A percentile compares a stretch with the other conserved stretches of the same genome.
These are phyloP conservation scores for Actinostola sp. DNA, from an alignment of 92 coral and sea anemone genomes.

Conservation along the genomic window DNA sequence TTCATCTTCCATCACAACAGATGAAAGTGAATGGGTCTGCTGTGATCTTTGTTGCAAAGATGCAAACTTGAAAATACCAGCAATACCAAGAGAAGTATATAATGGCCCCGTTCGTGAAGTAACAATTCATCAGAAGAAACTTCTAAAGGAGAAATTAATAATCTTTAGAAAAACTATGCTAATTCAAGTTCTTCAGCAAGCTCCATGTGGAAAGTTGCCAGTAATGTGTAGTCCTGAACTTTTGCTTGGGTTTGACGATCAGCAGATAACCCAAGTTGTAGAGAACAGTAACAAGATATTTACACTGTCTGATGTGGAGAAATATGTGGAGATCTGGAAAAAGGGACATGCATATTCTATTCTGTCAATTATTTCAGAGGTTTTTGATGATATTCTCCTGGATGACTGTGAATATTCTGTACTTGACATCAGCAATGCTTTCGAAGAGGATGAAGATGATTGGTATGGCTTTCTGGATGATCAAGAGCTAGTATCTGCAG, in stretches of 20 bases:
- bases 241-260: too few species aligned
- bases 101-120: slow-evolving; percentile 22
- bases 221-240: too few species aligned
- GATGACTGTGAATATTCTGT: neutral
- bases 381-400: slow-evolving; percentile 18
- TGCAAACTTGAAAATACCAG: neutral
- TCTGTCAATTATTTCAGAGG: slow-evolving; percentile 29
- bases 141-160: slow-evolving; percentile 20
- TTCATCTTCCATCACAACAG: neutral
- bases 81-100: slow-evolving; percentile 6
- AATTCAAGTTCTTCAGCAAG: slow-evolving; percentile 2
- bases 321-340: slow-evolving; percentile 53
- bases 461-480: slow-evolving; percentile 24
- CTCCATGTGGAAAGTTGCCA: slow-evolving; percentile 16
- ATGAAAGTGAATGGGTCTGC: slow-evolving; percentile 1
- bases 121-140: neutral
- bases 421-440: neutral
- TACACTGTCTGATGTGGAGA: slow-evolving; percentile 33
- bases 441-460: slow-evolving; percentile 33
- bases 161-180: slow-evolving; percentile 20
- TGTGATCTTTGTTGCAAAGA: slow-evolving; percentile 6
- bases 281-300: slow-evolving; percentile 33
- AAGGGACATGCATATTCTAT: slow-evolving; percentile 39
- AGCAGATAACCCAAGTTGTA: slow-evolving; percentile 34
- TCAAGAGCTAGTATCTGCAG: slow-evolving; percentile 29